These are phyloP conservation scores for Aspiorhynchus laticeps DNA, from an alignment of 2,113 vertebrate genomes.

Conservation along the genomic window DNA sequence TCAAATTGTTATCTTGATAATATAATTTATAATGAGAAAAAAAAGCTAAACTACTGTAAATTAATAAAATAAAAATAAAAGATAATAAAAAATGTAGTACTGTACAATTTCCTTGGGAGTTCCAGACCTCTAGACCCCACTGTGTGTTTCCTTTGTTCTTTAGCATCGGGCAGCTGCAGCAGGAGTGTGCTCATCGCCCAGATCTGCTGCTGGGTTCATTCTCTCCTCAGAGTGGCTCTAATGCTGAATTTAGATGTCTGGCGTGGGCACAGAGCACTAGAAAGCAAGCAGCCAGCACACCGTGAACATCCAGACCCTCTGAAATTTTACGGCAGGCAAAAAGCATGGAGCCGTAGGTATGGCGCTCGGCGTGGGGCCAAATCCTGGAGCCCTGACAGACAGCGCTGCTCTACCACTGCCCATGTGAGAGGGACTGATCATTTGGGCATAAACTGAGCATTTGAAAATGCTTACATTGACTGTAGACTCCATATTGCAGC, in stretches of 20 bases:
- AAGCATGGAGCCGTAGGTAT: constrained; percentile 37
- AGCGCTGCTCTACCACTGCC: not conserved
- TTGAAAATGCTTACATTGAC: not conserved
- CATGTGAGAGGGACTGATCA: not conserved
- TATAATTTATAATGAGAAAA: not conserved
- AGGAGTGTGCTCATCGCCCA: constrained; percentile 6
- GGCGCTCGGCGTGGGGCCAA: constrained; percentile 9
- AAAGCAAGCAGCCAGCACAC: constrained; percentile 48
- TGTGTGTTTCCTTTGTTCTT: not conserved
- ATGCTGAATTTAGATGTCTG: constrained; percentile 46
- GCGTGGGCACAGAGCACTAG: constrained; percentile 43
- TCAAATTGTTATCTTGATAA: not conserved
- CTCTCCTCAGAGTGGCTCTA: constrained; percentile 20
- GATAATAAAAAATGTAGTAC: not conserved
- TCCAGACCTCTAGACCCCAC: not conserved
- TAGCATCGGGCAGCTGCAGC: not conserved
- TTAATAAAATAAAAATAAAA: not conserved
- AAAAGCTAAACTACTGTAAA: too few relatives aligned
- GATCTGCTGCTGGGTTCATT: constrained; percentile 26
- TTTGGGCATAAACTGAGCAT: not conserved
- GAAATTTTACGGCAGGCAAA: constrained; percentile 54
- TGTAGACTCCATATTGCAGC: not conserved
- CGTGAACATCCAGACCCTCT: constrained; percentile 52
- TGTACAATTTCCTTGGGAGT: not conserved
- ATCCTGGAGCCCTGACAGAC: constrained; percentile 27